Evolutionary conservation across 2,888 invertebrate species (phyloP).

Genomic region (Hedya salicella): DNA sequence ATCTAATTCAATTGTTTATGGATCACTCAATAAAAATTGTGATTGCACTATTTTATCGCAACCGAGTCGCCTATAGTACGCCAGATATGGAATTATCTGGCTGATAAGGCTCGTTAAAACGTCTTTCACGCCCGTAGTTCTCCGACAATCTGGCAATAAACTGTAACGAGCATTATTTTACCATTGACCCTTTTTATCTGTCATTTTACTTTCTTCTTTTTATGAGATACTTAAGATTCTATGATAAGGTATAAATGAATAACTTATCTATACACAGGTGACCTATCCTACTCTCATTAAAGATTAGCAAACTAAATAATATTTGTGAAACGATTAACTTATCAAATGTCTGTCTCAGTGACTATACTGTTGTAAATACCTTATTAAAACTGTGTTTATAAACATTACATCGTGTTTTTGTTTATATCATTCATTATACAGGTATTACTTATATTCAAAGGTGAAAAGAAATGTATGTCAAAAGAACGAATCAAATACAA

Average conservation of each 20-base stretch:
- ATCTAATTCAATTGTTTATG: slow-evolving; percentile 2
- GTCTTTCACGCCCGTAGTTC: slow-evolving; percentile 22
- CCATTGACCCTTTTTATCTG: slow-evolving; percentile 28
- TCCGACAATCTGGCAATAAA: slow-evolving; percentile 28
- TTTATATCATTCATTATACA: too few relatives aligned
- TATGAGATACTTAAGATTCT: neutral
- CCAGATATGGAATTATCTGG: slow-evolving; percentile 18
- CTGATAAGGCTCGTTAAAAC: slow-evolving; percentile 38
- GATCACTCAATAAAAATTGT: slow-evolving; percentile 9
- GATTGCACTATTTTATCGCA: slow-evolving; percentile 23
- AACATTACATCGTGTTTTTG: too few relatives aligned
- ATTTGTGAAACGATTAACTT: too few relatives aligned
- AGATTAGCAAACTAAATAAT: neutral
- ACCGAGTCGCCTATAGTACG: neutral
- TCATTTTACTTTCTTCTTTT: slow-evolving; percentile 9
- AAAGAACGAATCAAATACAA: too few relatives aligned
- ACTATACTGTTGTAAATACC: neutral
- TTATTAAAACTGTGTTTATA: too few relatives aligned
- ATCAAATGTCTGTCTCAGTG: too few relatives aligned
- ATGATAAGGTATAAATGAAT: slow-evolving; percentile 9
- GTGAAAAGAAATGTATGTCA: too few relatives aligned
- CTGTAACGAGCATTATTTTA: slow-evolving; percentile 12
- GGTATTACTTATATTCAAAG: too few relatives aligned
- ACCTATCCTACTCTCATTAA: neutral
- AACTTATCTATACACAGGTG: neutral